Percentiles rank a stretch among this genome's conserved stretches.
These are phyloP conservation scores for Branchipolynoe longqiensis DNA, from an alignment of 2,888 invertebrate genomes.

Conservation along the genomic window DNA sequence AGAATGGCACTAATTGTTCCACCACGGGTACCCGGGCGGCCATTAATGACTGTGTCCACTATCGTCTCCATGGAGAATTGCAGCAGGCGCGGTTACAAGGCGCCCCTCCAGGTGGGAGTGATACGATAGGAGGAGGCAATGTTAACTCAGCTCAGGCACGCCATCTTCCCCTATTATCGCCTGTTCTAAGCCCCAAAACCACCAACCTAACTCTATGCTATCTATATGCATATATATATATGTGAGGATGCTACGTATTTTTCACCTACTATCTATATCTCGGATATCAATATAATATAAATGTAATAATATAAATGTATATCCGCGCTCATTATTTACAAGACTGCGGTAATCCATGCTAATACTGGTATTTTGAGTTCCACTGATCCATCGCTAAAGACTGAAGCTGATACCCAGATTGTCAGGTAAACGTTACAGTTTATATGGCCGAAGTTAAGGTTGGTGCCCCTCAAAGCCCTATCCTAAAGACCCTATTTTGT, in stretches of 20 bases:
- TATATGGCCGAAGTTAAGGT: no score
- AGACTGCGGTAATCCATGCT: no score
- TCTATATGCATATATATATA: conserved; percentile 4
- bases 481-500: no score
- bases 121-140: not conserved
- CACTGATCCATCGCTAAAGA: no score
- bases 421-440: no score
- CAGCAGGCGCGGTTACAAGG: not conserved
- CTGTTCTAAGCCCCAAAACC: not conserved
- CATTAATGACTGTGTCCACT: not conserved
- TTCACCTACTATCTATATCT: not conserved
- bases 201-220: no score
- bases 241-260: not conserved
- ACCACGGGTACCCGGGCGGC: not conserved
- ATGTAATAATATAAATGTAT: not conserved
- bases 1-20: conserved; percentile 31
- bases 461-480: no score
- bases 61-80: not conserved
- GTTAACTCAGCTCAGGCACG: not conserved
- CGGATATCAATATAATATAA: not conserved
- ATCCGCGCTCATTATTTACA: not conserved
- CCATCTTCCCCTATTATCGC: conserved; percentile 31
- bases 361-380: no score
- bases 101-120: not conserved
- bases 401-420: no score